A percentile compares a stretch with the other conserved stretches of the same genome.
These are phyloP conservation scores for Stegostoma tigrinum DNA, from an alignment of 2,113 vertebrate species.

Conservation along the genomic window DNA sequence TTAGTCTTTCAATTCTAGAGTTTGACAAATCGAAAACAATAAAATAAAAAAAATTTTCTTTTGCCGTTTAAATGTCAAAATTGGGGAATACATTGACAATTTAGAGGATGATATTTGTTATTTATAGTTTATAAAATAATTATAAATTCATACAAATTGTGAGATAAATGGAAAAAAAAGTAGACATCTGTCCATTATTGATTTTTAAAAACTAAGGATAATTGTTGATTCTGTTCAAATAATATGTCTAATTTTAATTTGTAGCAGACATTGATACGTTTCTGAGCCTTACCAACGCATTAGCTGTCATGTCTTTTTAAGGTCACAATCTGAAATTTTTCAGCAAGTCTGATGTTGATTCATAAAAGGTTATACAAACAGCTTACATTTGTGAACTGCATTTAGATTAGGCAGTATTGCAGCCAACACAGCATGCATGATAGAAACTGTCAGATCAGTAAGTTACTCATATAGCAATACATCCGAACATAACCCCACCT, in stretches of 20 bases:
- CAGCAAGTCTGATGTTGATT: neutral
- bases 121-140: neutral
- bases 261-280: neutral
- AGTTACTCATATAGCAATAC: neutral
- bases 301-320: neutral
- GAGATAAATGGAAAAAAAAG: neutral
- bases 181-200: neutral
- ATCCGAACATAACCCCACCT: conserved; percentile 55
- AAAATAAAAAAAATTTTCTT: neutral
- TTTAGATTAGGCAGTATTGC: neutral
- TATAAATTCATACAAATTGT: neutral
- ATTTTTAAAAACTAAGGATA: neutral
- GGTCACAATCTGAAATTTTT: neutral
- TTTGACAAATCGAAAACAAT: neutral
- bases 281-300: neutral
- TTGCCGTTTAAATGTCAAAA: neutral
- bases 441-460: neutral
- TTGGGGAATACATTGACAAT: neutral
- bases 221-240: neutral
- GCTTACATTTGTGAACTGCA: neutral
- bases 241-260: neutral
- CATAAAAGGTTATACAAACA: neutral
- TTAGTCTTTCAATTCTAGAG: neutral
- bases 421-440: neutral
- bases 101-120: neutral